Evolutionary conservation across 1,140 invertebrate genomes (phyloP).

Genomic region (Hycleus phaleratus): DNA sequence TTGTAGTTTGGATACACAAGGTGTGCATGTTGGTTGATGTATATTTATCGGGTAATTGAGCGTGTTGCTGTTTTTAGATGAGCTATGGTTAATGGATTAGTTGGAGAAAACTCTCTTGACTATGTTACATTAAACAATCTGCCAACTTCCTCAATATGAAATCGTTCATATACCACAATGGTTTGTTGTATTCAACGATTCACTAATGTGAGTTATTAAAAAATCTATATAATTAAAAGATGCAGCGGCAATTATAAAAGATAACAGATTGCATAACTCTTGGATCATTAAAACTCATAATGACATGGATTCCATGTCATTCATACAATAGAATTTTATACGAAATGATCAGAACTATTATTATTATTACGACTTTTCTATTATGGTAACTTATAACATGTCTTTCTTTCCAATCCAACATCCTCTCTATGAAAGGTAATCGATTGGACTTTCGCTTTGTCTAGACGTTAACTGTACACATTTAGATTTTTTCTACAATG

Average conservation of each 20-base stretch:
- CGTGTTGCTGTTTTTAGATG: slow-evolving; percentile 15
- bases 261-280: slow-evolving; percentile 9
- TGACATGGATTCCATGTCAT: slow-evolving; percentile 4
- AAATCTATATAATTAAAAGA: neutral
- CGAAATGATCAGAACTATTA: neutral
- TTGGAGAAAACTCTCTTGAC: neutral
- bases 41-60: slow-evolving; percentile 18
- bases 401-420: too few relatives aligned
- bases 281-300: slow-evolving; percentile 6
- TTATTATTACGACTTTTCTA: too few relatives aligned
- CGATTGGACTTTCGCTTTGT: too few relatives aligned
- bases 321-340: slow-evolving; percentile 12
- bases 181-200: neutral
- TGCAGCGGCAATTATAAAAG: slow-evolving; percentile 5
- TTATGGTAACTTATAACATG: too few relatives aligned
- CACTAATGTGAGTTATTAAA: neutral
- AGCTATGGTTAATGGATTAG: slow-evolving; percentile 15
- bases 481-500: too few relatives aligned
- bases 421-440: too few relatives aligned
- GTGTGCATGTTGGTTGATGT: slow-evolving; percentile 11
- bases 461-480: too few relatives aligned
- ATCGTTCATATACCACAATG: neutral
- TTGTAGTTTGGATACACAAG: neutral
- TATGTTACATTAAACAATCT: neutral
- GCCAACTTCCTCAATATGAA: neutral